phyloP scores from a whole-genome alignment of 1,140 invertebrate species.

The Megalonaias nervosa region DNA sequence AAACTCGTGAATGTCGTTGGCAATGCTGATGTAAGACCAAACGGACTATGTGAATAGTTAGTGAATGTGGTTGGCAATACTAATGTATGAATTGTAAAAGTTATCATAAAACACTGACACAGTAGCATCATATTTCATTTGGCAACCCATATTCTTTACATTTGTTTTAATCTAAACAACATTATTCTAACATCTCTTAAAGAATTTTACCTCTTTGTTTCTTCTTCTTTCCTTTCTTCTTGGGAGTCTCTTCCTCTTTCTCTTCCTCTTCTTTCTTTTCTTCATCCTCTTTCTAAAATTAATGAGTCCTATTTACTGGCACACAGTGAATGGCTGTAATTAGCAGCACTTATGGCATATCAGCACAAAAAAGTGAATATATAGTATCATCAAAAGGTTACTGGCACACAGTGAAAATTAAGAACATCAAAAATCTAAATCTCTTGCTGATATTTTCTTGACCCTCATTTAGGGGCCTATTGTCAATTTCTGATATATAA shows the following conservation, averaged over 20 bases:
- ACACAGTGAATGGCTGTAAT: neutral
- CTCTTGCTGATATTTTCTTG: neutral
- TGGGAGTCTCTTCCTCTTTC: conserved; percentile 15
- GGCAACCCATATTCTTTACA: neutral
- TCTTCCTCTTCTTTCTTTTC: conserved; percentile 26
- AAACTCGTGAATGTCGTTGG: too few species aligned
- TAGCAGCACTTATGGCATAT: too few species aligned
- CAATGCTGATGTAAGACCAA: too few species aligned
- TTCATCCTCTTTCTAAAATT: conserved; percentile 11
- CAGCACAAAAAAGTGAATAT: too few species aligned
- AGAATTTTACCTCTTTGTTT: conserved; percentile 41
- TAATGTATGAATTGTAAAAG: neutral
- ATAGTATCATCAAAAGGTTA: too few species aligned
- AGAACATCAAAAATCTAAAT: neutral
- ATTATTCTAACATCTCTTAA: conserved; percentile 6
- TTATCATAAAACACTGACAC: neutral
- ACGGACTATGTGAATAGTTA: too few species aligned
- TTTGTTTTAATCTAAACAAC: neutral
- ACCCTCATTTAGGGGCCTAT: neutral
- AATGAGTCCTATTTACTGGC: neutral
- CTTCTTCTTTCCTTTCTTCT: conserved; percentile 46
- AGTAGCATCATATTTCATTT: neutral
- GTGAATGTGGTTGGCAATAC: too few species aligned
- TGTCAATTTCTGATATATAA: neutral
- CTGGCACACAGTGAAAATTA: neutral